Evolutionary conservation across 2,113 vertebrate species (phyloP), one percentile per base, ranked within the genome.

Genomic region (Hylia prasina): DNA sequence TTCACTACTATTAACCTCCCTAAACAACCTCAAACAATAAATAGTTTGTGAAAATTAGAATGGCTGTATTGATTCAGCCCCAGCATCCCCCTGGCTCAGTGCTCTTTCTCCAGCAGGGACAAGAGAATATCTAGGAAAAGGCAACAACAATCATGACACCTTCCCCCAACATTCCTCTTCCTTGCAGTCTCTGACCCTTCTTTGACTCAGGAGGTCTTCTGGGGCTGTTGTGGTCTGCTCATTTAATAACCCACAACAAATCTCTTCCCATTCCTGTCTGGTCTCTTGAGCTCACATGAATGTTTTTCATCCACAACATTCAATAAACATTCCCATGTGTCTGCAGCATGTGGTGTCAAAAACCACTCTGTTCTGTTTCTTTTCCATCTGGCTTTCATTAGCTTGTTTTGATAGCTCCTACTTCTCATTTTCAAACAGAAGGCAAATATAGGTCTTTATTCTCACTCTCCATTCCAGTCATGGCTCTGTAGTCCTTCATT

Each of bases 41-140:
- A 88, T 21, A 61, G 71, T 56, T 88, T 22, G 58, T 70, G 64
- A 86, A 65, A 82, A 72, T 86, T 23, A 33, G 57, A 64, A 88
- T 23, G 66, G 39, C n/a, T 45, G 11, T 57, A 81, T 81, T 87
- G 91, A 95, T 91, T 73, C n/a, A 83, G 30, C 25, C 19, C 2
- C 2, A 90, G 25, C 71, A 81, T 33, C 15, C 24, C 30, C 31
- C 50, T 70, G 25, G 13, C 54, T 57, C 76, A 6, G 42, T 13
- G 57, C 21, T 79, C 63, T 33, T 77, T 65, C 50, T 61, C 72
- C 54, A 66, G 45, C 31, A 89, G 45, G n/a, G 42, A 89, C 83
- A 61, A 56, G 28, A 0, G 0, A 53, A 7, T 56, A 44, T 30
- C n/a, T 6, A 44, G 42, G 48, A 23, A 76, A 82, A 69, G 47